These are phyloP conservation scores for Aspidiotus destructor DNA, from an alignment of 2,888 invertebrate species.

Conservation along the genomic window DNA sequence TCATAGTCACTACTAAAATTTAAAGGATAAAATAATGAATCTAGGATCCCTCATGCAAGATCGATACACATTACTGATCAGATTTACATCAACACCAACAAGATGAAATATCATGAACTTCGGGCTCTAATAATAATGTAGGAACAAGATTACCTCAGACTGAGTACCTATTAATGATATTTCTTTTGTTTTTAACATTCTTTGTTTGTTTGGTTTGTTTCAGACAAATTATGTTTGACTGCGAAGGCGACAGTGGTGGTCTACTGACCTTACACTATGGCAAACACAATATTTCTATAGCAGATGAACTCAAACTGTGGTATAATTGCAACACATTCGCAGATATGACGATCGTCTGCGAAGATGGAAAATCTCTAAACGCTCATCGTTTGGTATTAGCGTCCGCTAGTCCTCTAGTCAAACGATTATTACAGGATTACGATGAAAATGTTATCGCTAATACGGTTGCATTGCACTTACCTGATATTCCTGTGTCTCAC, in stretches of 20 bases:
- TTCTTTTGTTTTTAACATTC: background rate
- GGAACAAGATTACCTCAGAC: no score
- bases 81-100: no score
- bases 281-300: constrained; percentile 86
- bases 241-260: constrained; percentile 52
- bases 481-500: constrained; percentile 62
- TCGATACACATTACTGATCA: no score
- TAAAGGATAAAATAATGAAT: no score
- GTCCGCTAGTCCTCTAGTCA: constrained; percentile 74
- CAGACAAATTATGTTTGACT: constrained; percentile 41
- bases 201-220: constrained; percentile 14
- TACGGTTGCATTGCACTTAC: constrained; percentile 66
- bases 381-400: constrained; percentile 80
- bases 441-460: constrained; percentile 44
- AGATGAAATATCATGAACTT: no score
- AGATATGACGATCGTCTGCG: constrained; percentile 72
- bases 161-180: no score
- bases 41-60: no score
- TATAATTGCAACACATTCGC: constrained; percentile 77
- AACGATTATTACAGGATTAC: constrained; percentile 63
- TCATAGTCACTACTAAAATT: no score
- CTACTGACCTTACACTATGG: constrained; percentile 85
- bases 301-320: constrained; percentile 80
- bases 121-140: no score
- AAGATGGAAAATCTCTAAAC: constrained; percentile 68